Percentiles rank a stretch among this genome's conserved stretches.
These are phyloP conservation scores for Anarhynchus alexandrinus DNA, from an alignment of 2,113 vertebrate species.

Conservation along the genomic window DNA sequence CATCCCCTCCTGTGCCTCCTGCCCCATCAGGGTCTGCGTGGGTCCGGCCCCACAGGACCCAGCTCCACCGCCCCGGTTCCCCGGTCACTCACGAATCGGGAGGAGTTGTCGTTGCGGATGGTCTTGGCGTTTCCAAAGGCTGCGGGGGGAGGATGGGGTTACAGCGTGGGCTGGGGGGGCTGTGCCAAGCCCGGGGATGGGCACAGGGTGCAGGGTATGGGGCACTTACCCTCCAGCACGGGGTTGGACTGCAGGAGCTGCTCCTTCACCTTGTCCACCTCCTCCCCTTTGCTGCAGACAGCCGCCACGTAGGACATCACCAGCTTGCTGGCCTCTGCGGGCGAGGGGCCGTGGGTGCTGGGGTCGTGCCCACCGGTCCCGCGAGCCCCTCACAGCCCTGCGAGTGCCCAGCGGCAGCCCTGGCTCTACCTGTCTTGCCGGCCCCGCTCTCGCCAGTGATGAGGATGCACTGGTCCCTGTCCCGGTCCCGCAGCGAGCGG, in stretches of 20 bases:
- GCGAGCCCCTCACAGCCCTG: fast-evolving
- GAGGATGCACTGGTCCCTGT: slow-evolving; percentile 80
- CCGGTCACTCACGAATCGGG: slow-evolving; percentile 74
- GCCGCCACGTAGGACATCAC: slow-evolving; percentile 83
- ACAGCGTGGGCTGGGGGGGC: fast-evolving
- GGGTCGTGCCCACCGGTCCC: fast-evolving
- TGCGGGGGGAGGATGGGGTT: neutral
- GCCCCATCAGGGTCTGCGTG: neutral
- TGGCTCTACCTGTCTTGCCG: slow-evolving; percentile 76
- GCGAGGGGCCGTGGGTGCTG: neutral
- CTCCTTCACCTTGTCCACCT: slow-evolving; percentile 81
- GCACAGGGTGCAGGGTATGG: fast-evolving
- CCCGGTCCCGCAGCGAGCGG: slow-evolving; percentile 69
- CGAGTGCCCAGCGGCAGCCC: fast-evolving
- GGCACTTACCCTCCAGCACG: slow-evolving; percentile 76
- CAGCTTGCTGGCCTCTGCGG: slow-evolving; percentile 80
- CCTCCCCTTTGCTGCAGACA: slow-evolving; percentile 75
- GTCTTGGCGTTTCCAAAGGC: slow-evolving; percentile 82
- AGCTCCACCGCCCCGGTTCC: fast-evolving
- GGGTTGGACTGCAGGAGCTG: slow-evolving; percentile 83
- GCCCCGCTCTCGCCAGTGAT: slow-evolving; percentile 82
- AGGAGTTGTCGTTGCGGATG: slow-evolving; percentile 79
- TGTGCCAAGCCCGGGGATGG: too few species aligned
- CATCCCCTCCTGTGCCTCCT: fast-evolving
- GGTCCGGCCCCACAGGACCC: fast-evolving